Percentiles rank a stretch among this genome's conserved stretches.
Evolutionary conservation across 1,140 invertebrate species (phyloP).

Genomic region (Xylocopa sonorina): DNA sequence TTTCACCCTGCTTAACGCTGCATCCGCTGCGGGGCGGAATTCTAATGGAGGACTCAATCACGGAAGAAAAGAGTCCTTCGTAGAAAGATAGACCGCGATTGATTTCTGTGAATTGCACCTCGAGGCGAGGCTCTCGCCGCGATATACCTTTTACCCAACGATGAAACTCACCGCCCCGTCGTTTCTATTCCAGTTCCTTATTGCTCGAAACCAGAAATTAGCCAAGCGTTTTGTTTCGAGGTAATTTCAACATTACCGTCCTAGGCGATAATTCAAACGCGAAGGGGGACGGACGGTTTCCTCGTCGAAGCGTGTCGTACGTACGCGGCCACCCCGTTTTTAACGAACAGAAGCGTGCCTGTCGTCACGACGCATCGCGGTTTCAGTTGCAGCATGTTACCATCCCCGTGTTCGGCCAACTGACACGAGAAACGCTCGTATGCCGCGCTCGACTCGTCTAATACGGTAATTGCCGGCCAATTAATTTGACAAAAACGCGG

Average conservation of each 20-base stretch:
- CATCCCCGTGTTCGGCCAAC: slow-evolving; percentile 66
- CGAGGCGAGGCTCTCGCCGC: slow-evolving; percentile 14
- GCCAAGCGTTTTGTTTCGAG: neutral
- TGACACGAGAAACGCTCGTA: slow-evolving; percentile 70
- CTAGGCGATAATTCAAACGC: slow-evolving; percentile 24
- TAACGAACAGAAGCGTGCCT: slow-evolving; percentile 42
- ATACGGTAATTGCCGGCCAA: slow-evolving; percentile 71
- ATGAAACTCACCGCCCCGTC: neutral
- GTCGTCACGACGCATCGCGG: slow-evolving; percentile 49
- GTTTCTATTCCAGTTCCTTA: neutral
- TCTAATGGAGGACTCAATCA: slow-evolving; percentile 46
- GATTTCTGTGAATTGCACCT: slow-evolving; percentile 37
- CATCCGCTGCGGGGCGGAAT: slow-evolving; percentile 37
- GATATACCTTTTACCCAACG: neutral
- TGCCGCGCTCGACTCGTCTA: slow-evolving; percentile 57
- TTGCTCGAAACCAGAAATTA: neutral
- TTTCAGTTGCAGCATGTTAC: slow-evolving; percentile 58
- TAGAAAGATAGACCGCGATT: slow-evolving; percentile 36
- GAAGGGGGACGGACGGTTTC: neutral
- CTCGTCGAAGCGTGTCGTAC: slow-evolving; percentile 31
- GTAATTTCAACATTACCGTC: neutral
- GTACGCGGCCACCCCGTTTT: slow-evolving; percentile 25
- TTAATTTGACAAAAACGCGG: slow-evolving; percentile 75
- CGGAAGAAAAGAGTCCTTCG: slow-evolving; percentile 32
- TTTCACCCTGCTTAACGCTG: neutral